Evolutionary conservation across 2,797 vertebrate genomes (phyloP).

Genomic region (Alectoris magna): DNA sequence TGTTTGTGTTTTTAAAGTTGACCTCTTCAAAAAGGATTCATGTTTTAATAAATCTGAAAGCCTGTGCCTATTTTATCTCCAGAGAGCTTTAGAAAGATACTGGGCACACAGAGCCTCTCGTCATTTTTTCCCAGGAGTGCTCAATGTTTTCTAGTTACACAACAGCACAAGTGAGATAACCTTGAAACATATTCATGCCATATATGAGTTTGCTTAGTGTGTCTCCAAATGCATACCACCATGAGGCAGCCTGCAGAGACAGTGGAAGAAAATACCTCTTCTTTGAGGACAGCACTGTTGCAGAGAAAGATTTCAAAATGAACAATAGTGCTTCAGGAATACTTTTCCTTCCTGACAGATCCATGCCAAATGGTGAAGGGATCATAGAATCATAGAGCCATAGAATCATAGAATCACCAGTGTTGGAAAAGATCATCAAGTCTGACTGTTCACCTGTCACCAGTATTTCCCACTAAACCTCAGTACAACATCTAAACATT

Average conservation of each 20-base stretch:
- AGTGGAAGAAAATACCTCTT: accelerated
- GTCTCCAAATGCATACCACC: neutral
- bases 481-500: too few species aligned
- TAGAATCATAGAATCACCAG: too few species aligned
- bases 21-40: neutral
- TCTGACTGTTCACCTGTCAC: too few species aligned
- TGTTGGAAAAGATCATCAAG: too few species aligned
- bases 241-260: neutral
- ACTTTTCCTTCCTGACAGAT: neutral
- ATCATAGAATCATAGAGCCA: too few species aligned
- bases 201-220: neutral
- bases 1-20: neutral
- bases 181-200: neutral
- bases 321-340: neutral
- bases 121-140: accelerated
- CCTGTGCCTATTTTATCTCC: neutral
- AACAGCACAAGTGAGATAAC: neutral
- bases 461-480: too few species aligned
- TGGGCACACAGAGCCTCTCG: neutral
- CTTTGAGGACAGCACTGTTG: neutral
- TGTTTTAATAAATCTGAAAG: conserved; percentile 1
- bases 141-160: neutral
- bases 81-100: neutral
- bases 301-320: neutral
- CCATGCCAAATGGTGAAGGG: neutral